phyloP scores from a whole-genome alignment of 2,113 vertebrate genomes.

The Myanophis thanlyinensis region DNA sequence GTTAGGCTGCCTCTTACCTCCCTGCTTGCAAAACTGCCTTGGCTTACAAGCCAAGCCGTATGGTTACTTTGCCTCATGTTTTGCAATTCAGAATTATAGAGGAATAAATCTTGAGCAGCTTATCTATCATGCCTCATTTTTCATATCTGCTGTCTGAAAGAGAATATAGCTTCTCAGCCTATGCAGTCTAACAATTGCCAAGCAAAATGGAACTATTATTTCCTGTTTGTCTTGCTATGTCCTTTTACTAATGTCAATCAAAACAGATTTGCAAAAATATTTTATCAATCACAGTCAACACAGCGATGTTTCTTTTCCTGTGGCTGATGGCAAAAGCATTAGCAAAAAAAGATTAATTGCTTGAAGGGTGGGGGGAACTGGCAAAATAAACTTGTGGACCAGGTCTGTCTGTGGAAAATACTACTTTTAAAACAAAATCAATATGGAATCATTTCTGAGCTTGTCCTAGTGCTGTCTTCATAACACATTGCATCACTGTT shows the following conservation, averaged over 20 bases:
- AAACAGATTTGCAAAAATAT: slow-evolving; percentile 12
- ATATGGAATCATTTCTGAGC: slow-evolving; percentile 21
- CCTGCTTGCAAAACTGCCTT: neutral
- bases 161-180: neutral
- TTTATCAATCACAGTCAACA: slow-evolving; percentile 29
- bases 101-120: neutral
- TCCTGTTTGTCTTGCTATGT: neutral
- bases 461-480: neutral
- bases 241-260: neutral
- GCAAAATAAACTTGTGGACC: slow-evolving; percentile 28
- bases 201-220: neutral
- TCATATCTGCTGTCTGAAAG: neutral
- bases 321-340: slow-evolving; percentile 32
- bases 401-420: slow-evolving; percentile 15
- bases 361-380: slow-evolving; percentile 9
- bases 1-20: neutral
- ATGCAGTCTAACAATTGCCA: neutral
- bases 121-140: neutral
- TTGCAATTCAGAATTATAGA: neutral
- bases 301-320: slow-evolving; percentile 47
- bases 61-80: neutral
- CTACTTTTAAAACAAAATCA: slow-evolving; percentile 32
- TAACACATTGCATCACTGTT: slow-evolving; percentile 22
- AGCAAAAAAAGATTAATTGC: slow-evolving; percentile 37
- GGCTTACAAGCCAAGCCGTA: neutral